phyloP scores from a whole-genome alignment of 2,113 vertebrate species.

The Hipposideros armiger region DNA sequence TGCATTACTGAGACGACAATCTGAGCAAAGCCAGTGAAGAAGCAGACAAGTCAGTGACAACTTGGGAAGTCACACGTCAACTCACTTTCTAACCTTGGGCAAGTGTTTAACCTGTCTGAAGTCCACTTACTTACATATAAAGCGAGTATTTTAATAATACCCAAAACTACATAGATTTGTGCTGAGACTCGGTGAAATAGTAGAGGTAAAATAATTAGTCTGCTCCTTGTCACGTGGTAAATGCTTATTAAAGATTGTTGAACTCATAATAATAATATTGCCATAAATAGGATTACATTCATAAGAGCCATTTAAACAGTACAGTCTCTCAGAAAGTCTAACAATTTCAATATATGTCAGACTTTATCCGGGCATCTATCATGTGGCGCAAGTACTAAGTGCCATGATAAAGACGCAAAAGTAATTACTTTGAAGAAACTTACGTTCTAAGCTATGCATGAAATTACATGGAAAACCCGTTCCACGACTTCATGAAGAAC shows the following conservation, averaged over 20 bases:
- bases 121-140: background rate
- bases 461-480: background rate
- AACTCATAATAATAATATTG: background rate
- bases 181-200: background rate
- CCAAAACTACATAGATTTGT: background rate
- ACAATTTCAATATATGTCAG: background rate
- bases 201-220: conserved; percentile 17
- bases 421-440: background rate
- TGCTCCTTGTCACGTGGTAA: background rate
- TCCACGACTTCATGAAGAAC: background rate
- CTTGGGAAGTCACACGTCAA: background rate
- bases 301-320: background rate
- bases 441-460: background rate
- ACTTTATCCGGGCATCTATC: background rate
- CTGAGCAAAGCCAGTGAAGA: background rate
- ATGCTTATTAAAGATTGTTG: background rate
- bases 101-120: background rate
- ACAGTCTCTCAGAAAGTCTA: background rate
- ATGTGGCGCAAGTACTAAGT: background rate
- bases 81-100: background rate
- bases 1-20: background rate
- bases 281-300: background rate
- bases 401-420: background rate
- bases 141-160: background rate
- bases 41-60: background rate